A percentile compares a stretch with the other conserved stretches of the same genome.
Evolutionary conservation across 2,888 invertebrate genomes (phyloP).

Genomic region (Apoderus coryli): DNA sequence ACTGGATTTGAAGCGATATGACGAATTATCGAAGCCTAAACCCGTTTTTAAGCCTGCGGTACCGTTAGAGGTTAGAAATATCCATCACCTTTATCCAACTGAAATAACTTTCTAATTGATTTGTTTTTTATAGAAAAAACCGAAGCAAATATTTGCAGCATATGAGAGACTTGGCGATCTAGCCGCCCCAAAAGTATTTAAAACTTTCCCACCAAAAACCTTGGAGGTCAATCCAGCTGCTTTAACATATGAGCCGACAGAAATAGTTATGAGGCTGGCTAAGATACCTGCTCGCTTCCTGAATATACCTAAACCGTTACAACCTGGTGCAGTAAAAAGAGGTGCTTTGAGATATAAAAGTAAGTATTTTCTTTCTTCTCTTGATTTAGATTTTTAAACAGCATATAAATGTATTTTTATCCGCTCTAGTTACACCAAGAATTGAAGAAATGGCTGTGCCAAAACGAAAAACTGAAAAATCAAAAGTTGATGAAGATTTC

Average conservation of each 20-base stretch:
- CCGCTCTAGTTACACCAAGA: constrained; percentile 24
- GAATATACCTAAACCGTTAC: constrained; percentile 16
- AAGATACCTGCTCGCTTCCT: constrained; percentile 16
- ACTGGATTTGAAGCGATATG: constrained; percentile 10
- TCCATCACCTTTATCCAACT: neutral
- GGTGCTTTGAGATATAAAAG: constrained; percentile 19
- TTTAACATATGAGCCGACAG: constrained; percentile 19
- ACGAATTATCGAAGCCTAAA: constrained; percentile 15
- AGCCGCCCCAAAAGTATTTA: constrained; percentile 18
- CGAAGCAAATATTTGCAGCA: constrained; percentile 16
- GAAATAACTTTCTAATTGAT: neutral
- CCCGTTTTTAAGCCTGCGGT: constrained; percentile 13
- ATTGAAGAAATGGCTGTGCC: constrained; percentile 26
- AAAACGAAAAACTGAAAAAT: constrained; percentile 26
- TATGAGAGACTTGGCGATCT: constrained; percentile 17
- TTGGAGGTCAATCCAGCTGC: constrained; percentile 18
- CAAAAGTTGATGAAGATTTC: constrained; percentile 32
- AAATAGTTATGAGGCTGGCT: constrained; percentile 17
- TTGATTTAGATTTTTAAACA: constrained; percentile 7
- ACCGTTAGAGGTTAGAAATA: constrained; percentile 11
- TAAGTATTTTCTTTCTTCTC: constrained; percentile 9
- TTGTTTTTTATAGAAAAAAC: constrained; percentile 14
- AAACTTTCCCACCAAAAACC: constrained; percentile 14
- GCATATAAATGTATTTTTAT: constrained; percentile 1
- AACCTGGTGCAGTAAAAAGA: constrained; percentile 18